Conservation (phyloP, 2,113 vertebrate genomes). For the Setophaga coronata region DNA sequence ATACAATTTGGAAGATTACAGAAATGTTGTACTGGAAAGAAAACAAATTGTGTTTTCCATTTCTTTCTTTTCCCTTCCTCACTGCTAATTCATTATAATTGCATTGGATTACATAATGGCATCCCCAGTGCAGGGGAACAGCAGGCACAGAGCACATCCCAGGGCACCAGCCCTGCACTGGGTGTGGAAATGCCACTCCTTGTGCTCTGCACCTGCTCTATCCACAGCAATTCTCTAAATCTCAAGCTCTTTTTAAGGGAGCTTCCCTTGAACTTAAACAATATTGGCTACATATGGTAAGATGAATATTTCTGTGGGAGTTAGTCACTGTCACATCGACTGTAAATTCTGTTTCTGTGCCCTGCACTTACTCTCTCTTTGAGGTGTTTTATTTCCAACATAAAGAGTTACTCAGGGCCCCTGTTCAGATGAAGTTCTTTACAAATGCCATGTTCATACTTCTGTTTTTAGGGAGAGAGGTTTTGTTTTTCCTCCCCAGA, state of each 20-base stretch:
- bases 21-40: not conserved
- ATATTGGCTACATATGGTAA: not conserved
- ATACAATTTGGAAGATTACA: not conserved
- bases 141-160: not conserved
- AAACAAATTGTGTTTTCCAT: not conserved
- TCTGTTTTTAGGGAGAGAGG: not conserved
- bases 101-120: fast-evolving
- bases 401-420: not conserved
- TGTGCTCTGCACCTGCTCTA: not conserved
- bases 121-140: not conserved
- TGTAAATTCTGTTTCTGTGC: not conserved
- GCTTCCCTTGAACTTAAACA: not conserved
- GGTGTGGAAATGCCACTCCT: fast-evolving
- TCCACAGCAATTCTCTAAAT: not conserved
- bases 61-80: not conserved
- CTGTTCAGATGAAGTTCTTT: not conserved
- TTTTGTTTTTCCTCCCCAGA: not conserved
- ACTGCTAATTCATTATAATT: not conserved
- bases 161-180: fast-evolving
- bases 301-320: not conserved
- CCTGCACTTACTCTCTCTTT: not conserved
- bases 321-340: not conserved
- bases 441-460: not conserved
- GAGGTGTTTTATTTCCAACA: not conserved
- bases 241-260: not conserved